These are phyloP conservation scores for Elgonia sp. DNA, from an alignment of 2,888 invertebrate species.

Conservation along the genomic window DNA sequence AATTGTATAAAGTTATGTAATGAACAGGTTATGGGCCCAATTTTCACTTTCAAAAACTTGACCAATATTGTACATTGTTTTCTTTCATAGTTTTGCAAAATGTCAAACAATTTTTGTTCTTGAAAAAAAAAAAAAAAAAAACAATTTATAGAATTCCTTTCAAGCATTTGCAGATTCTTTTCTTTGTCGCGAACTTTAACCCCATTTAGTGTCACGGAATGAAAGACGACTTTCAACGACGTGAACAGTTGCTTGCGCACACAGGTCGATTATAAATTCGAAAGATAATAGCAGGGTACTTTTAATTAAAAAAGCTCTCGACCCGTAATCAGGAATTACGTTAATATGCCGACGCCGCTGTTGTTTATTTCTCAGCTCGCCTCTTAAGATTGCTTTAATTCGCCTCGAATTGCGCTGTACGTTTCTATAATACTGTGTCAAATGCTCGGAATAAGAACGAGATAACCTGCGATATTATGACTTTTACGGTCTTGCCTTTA, in stretches of 20 bases:
- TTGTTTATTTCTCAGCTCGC: conserved; percentile 59
- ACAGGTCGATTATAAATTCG: conserved; percentile 83
- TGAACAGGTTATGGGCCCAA: too few species aligned
- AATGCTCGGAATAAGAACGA: conserved; percentile 44
- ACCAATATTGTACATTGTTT: too few species aligned
- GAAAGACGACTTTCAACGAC: conserved; percentile 59
- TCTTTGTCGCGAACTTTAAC: conserved; percentile 30
- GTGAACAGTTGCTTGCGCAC: conserved; percentile 67
- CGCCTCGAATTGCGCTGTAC: conserved; percentile 42
- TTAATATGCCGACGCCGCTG: conserved; percentile 76
- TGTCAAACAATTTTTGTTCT: too few species aligned
- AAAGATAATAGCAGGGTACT: conserved; percentile 83
- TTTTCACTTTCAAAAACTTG: too few species aligned
- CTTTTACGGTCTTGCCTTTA: background rate
- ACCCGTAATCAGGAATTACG: conserved; percentile 81
- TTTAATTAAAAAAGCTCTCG: conserved; percentile 84
- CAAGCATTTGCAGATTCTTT: background rate
- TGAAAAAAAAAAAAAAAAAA: too few species aligned
- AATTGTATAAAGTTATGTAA: too few species aligned
- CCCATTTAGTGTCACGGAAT: conserved; percentile 41
- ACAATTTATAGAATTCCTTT: conserved; percentile 35
- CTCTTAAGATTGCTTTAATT: conserved; percentile 67
- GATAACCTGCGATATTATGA: conserved; percentile 10
- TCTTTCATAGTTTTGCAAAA: too few species aligned
- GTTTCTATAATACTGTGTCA: conserved; percentile 53